Conservation (phyloP, 2,797 vertebrate species). For the Mastacembelus armatus region DNA sequence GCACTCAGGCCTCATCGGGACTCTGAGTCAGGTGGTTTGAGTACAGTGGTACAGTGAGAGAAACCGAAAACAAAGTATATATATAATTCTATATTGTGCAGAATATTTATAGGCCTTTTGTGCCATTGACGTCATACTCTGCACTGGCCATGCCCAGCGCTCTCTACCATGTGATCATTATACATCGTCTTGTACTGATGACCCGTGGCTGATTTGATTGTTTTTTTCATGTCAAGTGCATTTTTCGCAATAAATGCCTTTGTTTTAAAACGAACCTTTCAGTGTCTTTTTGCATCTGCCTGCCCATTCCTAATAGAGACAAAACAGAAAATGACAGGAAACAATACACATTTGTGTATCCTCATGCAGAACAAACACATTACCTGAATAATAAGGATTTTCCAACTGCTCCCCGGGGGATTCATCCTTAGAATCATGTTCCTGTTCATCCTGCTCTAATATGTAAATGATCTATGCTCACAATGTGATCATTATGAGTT, state of each 20-base stretch:
- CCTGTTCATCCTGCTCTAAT: constrained; percentile 43
- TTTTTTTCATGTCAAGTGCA: constrained; percentile 88
- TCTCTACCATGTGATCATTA: constrained; percentile 85
- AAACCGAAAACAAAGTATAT: constrained; percentile 61
- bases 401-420: constrained; percentile 35
- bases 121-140: constrained; percentile 82
- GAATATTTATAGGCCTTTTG: constrained; percentile 86
- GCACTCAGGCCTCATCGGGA: constrained; percentile 53
- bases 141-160: constrained; percentile 70
- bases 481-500: constrained; percentile 48
- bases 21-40: constrained; percentile 45
- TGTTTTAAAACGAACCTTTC: constrained; percentile 76
- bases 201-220: constrained; percentile 84
- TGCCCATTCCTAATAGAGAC: background rate
- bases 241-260: constrained; percentile 90
- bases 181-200: constrained; percentile 88
- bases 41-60: constrained; percentile 52
- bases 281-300: constrained; percentile 3
- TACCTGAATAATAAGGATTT: constrained; percentile 49
- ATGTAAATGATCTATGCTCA: constrained; percentile 53
- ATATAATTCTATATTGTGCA: constrained; percentile 85
- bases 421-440: constrained; percentile 44
- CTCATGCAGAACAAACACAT: constrained; percentile 57
- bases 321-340: background rate
- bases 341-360: constrained; percentile 14